Percentiles rank a stretch among this genome's conserved stretches.
phyloP scores from a whole-genome alignment of 2,113 vertebrate genomes.

The Neopipo cinnamomea region DNA sequence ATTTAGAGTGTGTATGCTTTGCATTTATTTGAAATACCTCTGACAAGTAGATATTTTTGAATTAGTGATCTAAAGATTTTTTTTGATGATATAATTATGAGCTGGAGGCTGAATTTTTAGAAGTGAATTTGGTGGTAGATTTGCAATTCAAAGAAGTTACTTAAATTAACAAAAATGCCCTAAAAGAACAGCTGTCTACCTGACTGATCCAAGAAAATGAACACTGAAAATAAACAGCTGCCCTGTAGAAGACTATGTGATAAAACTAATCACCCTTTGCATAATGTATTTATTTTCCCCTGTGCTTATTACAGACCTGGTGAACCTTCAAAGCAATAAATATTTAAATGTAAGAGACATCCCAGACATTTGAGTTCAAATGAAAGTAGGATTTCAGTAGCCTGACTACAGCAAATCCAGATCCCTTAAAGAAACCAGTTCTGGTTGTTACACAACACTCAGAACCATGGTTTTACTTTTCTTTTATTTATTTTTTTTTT shows the following conservation, averaged over 20 bases:
- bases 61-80: conserved; percentile 65
- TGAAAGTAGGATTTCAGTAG: background rate
- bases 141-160: conserved; percentile 67
- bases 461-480: background rate
- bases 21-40: conserved; percentile 58
- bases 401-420: background rate
- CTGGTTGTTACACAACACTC: background rate
- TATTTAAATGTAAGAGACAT: conserved; percentile 57
- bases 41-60: conserved; percentile 50
- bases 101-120: conserved; percentile 58
- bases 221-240: conserved; percentile 68
- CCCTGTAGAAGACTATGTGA: conserved; percentile 39
- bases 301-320: conserved; percentile 55
- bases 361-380: background rate
- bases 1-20: conserved; percentile 32
- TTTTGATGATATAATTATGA: conserved; percentile 65
- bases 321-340: conserved; percentile 59
- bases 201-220: conserved; percentile 65
- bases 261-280: conserved; percentile 64
- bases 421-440: background rate
- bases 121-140: conserved; percentile 52
- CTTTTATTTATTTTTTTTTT: too few species aligned
- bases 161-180: conserved; percentile 66
- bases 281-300: conserved; percentile 68
- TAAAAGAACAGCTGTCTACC: conserved; percentile 66